Evolutionary conservation across 2,888 invertebrate genomes (phyloP).

Genomic region (Heliconius aoede): DNA sequence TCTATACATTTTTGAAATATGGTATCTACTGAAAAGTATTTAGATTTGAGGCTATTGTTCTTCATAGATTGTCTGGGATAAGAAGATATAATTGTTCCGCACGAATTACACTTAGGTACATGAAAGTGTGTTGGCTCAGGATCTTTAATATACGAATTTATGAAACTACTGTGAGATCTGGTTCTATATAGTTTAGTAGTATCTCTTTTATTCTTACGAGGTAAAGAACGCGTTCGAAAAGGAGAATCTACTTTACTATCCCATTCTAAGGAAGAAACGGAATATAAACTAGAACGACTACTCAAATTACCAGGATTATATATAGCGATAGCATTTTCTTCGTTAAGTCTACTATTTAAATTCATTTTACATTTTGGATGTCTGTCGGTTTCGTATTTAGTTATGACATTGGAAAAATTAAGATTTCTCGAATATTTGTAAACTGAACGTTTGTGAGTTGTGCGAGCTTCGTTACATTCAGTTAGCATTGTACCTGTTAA

Average conservation of each 20-base stretch:
- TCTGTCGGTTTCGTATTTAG: slow-evolving; percentile 60
- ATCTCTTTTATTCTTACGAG: slow-evolving; percentile 53
- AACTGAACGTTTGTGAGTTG: slow-evolving; percentile 60
- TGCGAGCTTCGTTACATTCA: slow-evolving; percentile 53
- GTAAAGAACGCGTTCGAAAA: slow-evolving; percentile 63
- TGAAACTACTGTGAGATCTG: slow-evolving; percentile 72
- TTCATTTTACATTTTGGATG: slow-evolving; percentile 72
- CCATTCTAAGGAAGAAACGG: slow-evolving; percentile 74
- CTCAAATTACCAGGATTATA: slow-evolving; percentile 56
- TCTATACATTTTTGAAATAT: slow-evolving; percentile 61
- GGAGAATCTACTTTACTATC: slow-evolving; percentile 64
- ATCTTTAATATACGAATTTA: slow-evolving; percentile 69
- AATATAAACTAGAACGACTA: slow-evolving; percentile 68
- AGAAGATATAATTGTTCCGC: slow-evolving; percentile 59
- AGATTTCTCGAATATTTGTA: slow-evolving; percentile 66
- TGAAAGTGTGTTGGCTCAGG: slow-evolving; percentile 75
- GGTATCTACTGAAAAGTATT: slow-evolving; percentile 67
- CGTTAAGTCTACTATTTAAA: slow-evolving; percentile 56
- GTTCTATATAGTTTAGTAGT: slow-evolving; percentile 64
- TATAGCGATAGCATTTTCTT: slow-evolving; percentile 48
- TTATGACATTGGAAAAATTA: slow-evolving; percentile 64
- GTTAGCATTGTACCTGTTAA: slow-evolving; percentile 65
- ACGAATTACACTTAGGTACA: slow-evolving; percentile 69
- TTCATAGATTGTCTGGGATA: slow-evolving; percentile 57
- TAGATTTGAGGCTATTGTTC: slow-evolving; percentile 39